These are phyloP conservation scores for Laspeyria flexula DNA, from an alignment of 2,888 invertebrate genomes.

Conservation along the genomic window DNA sequence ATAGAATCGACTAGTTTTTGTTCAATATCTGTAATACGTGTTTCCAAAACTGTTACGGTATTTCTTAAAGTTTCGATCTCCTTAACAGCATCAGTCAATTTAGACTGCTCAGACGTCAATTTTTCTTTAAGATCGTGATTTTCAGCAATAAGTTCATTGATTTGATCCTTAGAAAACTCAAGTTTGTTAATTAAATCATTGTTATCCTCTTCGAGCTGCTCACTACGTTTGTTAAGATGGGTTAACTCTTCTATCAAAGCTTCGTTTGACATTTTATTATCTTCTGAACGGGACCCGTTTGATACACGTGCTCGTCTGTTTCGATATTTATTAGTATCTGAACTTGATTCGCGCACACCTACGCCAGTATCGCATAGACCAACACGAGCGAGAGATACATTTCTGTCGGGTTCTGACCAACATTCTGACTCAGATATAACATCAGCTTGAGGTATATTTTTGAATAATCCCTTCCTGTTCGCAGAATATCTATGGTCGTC, in stretches of 20 bases:
- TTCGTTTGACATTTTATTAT: slow-evolving; percentile 79
- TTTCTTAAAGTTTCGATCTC: slow-evolving; percentile 58
- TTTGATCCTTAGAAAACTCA: slow-evolving; percentile 64
- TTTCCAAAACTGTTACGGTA: slow-evolving; percentile 57
- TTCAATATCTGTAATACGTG: slow-evolving; percentile 64
- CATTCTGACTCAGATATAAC: slow-evolving; percentile 90
- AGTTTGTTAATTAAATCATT: slow-evolving; percentile 77
- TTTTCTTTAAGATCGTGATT: slow-evolving; percentile 61
- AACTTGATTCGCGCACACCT: slow-evolving; percentile 55
- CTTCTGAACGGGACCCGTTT: slow-evolving; percentile 75
- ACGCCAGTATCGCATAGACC: slow-evolving; percentile 83
- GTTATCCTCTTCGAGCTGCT: slow-evolving; percentile 66
- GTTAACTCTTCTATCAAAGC: slow-evolving; percentile 86
- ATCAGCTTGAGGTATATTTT: slow-evolving; percentile 68
- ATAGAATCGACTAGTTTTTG: slow-evolving; percentile 59
- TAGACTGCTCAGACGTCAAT: slow-evolving; percentile 56
- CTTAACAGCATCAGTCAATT: slow-evolving; percentile 57
- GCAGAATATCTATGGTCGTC: slow-evolving; percentile 60
- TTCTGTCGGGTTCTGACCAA: slow-evolving; percentile 95
- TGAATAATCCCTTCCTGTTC: slow-evolving; percentile 49
- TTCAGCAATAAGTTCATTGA: slow-evolving; percentile 62
- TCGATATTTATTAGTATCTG: slow-evolving; percentile 68
- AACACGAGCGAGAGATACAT: slow-evolving; percentile 92
- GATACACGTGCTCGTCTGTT: slow-evolving; percentile 76
- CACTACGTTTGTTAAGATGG: slow-evolving; percentile 63